A percentile compares a stretch with the other conserved stretches of the same genome.
Evolutionary conservation across 2,888 invertebrate genomes (phyloP).

Genomic region (Pristionchus maxplancki): DNA sequence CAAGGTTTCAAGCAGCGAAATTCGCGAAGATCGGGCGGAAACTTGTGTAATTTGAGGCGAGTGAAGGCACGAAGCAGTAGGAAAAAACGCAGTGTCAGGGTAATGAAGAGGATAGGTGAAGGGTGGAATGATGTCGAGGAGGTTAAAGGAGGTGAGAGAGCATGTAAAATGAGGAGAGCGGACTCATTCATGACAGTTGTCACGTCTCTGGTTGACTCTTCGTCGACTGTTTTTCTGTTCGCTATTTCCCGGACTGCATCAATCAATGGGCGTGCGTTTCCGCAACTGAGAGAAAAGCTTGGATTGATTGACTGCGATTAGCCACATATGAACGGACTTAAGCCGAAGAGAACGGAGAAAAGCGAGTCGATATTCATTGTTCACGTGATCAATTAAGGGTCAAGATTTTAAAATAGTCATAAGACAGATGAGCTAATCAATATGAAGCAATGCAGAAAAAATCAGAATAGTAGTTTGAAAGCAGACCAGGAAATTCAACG

Average conservation of each 20-base stretch:
- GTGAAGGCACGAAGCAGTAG: not conserved
- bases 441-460: no score
- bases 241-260: not conserved
- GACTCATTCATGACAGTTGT: not conserved
- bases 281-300: not conserved
- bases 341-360: no score
- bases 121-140: not conserved
- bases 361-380: no score
- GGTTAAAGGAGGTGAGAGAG: not conserved
- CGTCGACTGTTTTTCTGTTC: not conserved
- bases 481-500: no score
- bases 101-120: not conserved
- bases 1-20: not conserved
- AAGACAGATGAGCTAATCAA: no score
- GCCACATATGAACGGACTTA: not conserved
- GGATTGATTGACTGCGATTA: no score
- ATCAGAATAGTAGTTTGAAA: no score
- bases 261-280: constrained; percentile 9
- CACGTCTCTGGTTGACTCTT: not conserved
- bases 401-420: no score
- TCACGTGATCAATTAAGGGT: no score
- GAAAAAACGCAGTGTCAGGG: constrained; percentile 5
- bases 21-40: not conserved
- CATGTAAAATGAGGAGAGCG: not conserved
- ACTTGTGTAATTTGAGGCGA: not conserved